Evolutionary conservation across 2,888 invertebrate species (phyloP), one percentile per base, ranked within the genome.

Genomic region (Gnatocerus cornutus): DNA sequence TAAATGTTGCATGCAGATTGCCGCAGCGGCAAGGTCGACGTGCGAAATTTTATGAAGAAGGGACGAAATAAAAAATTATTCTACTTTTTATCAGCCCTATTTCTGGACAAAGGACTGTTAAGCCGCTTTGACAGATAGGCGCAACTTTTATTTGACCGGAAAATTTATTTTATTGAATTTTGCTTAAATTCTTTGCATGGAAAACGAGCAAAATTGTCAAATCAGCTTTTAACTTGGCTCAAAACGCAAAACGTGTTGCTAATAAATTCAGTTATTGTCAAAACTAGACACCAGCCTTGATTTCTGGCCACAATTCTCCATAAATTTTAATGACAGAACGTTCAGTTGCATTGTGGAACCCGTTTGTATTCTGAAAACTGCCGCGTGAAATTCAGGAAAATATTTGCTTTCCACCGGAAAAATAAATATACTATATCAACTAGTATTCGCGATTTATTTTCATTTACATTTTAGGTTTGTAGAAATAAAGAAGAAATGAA

Each of bases 371-470:
- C 45, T 59, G 45, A 4, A 45, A 59, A 59, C 59, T 21, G 48
- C 39, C 61, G 61, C 61, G 61, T 61, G 61, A 61, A 61, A 61
- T 61, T 48, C 61, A 33, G 61, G 61, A 27, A 48, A 61, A 61
- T 61, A 50, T 61, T 61, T 61, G 61, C 61, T 61, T 48, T 61
- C 48, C 61, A 61, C 48, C 61, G 61, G 61, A 61, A 61, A 61
- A 61, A 61, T 61, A 61, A 61, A 61, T 61, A 61, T 61, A 50
- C 61, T 61, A 39, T 50, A 61, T 61, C 61, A 61, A 61, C 61
- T 61, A 61, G 48, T 61, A 39, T 48, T 37, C 21, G 27, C 61
- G 61, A 61, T 61, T 61, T 61, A 50, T 61, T 39, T 61, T 46
- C 48, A 61, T 61, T 61, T 50, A 39, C 48, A 46, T 61, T 61